Evolutionary conservation across 2,113 vertebrate species (phyloP).

Genomic region (Pontoporia blainvillei): DNA sequence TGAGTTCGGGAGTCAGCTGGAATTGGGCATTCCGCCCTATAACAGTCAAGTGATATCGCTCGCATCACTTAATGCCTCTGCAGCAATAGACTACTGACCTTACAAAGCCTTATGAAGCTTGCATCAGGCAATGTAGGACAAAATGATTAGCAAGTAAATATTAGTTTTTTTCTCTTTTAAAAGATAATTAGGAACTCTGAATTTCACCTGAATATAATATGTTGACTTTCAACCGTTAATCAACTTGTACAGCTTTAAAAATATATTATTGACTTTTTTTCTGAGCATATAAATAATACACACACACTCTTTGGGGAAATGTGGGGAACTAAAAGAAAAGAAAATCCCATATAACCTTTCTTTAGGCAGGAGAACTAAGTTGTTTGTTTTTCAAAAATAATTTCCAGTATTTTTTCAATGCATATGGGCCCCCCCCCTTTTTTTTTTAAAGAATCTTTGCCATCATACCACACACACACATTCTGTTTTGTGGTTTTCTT

Average conservation of each 20-base stretch:
- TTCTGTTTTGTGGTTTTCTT: background rate
- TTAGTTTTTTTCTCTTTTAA: background rate
- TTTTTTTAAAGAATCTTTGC: background rate
- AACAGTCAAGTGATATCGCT: background rate
- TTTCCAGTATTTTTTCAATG: background rate
- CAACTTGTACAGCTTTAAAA: background rate
- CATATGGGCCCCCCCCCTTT: accelerated
- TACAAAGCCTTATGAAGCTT: background rate
- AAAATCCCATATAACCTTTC: background rate
- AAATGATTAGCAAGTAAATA: background rate
- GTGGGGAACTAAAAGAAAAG: background rate
- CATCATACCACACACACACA: too few relatives aligned
- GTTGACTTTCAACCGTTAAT: background rate
- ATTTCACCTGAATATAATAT: background rate
- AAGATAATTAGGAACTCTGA: background rate
- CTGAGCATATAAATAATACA: background rate
- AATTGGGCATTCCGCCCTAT: background rate
- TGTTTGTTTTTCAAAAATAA: background rate
- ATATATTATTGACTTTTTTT: background rate
- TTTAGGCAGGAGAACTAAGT: background rate
- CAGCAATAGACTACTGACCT: background rate
- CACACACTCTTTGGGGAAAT: background rate
- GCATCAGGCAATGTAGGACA: background rate
- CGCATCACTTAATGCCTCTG: background rate
- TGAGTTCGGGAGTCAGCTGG: background rate